Evolutionary conservation across 1,140 invertebrate species (phyloP), one percentile per base, ranked within the genome.

Genomic region (Drosophila carrolli): DNA sequence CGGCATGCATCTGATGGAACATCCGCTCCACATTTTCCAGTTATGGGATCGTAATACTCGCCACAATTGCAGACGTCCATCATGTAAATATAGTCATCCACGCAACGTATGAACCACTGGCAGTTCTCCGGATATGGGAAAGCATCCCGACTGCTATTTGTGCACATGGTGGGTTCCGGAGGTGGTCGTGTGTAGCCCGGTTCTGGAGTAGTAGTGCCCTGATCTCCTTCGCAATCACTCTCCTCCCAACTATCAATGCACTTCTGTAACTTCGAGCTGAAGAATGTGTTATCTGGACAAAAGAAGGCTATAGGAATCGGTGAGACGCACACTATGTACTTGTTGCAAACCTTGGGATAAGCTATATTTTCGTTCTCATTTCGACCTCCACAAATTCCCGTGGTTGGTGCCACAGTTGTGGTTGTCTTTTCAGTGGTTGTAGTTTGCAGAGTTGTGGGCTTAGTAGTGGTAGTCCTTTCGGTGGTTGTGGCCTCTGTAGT

Each of bases 261-360:
- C 9, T 85, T 61, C 27, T 78, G 67, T 5, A 43, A 35, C 32
- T 68, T 14, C 0, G 59, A 50, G 47, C 76, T 86, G 27, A 91
- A 91, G 71, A 78, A 89, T 5, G 55, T 78, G 3, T 66, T 63
- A 2, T 70, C 50, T 5, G 58, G 56, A 43, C 90, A 91, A 40
- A 85, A 74, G 70, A 91, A 91, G 1, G 73, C 89, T 23, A 91
- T 65, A 16, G 89, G 89, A 43, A 86, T 86, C 8, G 90, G 90
- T 0, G 67, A 47, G 16, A 85, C 79, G 43, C 90, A 91, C 1
- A 82, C 77, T 53, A 91, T 91, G n/a, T 91, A 91, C 47, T 91
- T 91, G 16, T 67, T 90, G 44, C 90, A 91, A 7, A 81, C 78
- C 6, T 77, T 60, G 2, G 90, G 90, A 70, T 91, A 91, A 11